Base-by-base conservation (phyloP, 1,140 invertebrate species). In the Dinoponera quadriceps region DNA sequence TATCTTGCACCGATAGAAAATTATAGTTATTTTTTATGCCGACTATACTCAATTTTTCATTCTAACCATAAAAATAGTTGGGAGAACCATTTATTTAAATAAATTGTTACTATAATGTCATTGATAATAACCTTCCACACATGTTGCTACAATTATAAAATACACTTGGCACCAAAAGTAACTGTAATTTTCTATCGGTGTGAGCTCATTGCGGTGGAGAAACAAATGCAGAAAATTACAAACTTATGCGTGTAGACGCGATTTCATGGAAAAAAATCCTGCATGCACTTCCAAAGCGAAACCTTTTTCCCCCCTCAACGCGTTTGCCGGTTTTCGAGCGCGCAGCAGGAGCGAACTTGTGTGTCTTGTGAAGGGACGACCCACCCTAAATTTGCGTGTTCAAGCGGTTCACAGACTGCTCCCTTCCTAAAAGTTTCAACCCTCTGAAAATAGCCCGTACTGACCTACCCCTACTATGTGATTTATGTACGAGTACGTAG, bases 351-450 rank as follows among this genome's bases (percentile, higher is more conserved):
- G 60, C 62, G 57, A 74, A 85, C 82, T 69, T 66, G 69, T 63
- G 71, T 73, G 80, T 62, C 84, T 85, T 55, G 68, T 63, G 84
- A 72, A 90, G 88, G 85, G 88, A 90, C 88, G 91, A 93, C 92
- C 91, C 91, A 93, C 93, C 92, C 91, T 93, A 93, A 93, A 93
- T 94, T 94, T 91, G 92, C 93, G 92, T 93, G 91, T 93, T 93
- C 92, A 90, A 91, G 89, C 88, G 80, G 71, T 69, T 80, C 75
- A 63, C 80, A 73, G 81, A 66, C 80, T 87, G 88, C 85, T 82
- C 88, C 89, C 91, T 90, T 91, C 91, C 89, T 91, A 85, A 92
- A 94, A 94, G 88, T 93, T 92, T 93, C 89, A 92, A 91, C 90
- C 92, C 92, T 92, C 86, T 69, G 85, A 89, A 90, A 88, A 91